Percentiles rank a stretch among this genome's conserved stretches.
Evolutionary conservation across 2,113 vertebrate species (phyloP).

Genomic region (Trogon melanurus): DNA sequence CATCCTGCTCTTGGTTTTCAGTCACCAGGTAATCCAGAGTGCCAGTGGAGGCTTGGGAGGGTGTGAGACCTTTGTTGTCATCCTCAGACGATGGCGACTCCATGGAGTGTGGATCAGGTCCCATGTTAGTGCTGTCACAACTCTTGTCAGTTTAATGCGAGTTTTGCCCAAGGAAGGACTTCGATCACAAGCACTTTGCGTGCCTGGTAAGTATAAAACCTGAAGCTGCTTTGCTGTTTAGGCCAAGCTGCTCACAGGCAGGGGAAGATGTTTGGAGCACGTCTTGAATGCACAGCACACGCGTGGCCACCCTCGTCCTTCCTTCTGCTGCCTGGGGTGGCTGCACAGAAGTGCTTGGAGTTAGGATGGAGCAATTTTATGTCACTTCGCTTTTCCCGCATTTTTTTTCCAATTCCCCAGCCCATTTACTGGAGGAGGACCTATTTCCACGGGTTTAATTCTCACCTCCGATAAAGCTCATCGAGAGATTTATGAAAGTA

Average conservation of each 20-base stretch:
- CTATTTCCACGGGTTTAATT: background rate
- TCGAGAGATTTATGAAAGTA: conserved; percentile 22
- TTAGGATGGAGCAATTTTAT: background rate
- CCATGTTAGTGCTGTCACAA: rapidly evolving
- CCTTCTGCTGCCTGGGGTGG: background rate
- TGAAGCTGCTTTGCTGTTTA: background rate
- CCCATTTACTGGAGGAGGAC: background rate
- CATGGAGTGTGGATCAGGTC: background rate
- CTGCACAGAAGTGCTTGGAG: background rate
- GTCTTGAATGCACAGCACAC: background rate
- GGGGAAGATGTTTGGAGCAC: background rate
- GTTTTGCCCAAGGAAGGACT: background rate
- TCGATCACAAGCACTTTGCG: background rate
- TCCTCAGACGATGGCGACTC: background rate
- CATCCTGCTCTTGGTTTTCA: background rate
- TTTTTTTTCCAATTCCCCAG: background rate
- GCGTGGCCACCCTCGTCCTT: background rate
- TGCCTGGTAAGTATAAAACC: rapidly evolving
- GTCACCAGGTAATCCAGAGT: background rate
- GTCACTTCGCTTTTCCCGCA: background rate
- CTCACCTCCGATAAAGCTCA: conserved; percentile 7
- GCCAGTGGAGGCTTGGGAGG: background rate
- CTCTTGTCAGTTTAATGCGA: rapidly evolving
- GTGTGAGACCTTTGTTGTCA: background rate
- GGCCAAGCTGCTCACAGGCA: background rate